These are phyloP conservation scores for Sussaba pulchella DNA, from an alignment of 2,888 invertebrate genomes.

Conservation along the genomic window DNA sequence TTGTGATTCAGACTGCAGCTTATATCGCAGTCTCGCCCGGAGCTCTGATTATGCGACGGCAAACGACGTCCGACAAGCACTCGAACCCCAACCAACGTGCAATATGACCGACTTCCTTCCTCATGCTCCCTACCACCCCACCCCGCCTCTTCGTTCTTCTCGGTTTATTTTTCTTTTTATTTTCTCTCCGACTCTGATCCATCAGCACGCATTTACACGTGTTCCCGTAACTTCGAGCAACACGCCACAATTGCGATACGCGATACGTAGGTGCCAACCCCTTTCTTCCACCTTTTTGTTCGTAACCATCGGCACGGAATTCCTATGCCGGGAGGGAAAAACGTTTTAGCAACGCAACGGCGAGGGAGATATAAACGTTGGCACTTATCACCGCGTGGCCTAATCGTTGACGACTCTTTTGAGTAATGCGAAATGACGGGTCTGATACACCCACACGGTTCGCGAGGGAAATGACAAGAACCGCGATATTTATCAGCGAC, in stretches of 20 bases:
- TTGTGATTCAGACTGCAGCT: not conserved
- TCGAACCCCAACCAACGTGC: conserved; percentile 54
- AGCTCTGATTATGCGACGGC: not conserved
- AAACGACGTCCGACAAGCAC: conserved; percentile 31
- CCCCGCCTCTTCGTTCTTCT: conserved; percentile 16
- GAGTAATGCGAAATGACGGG: too few species aligned
- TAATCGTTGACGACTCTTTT: not conserved
- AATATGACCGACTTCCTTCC: conserved; percentile 64
- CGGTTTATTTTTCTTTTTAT: conserved; percentile 26
- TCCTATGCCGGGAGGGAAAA: not conserved
- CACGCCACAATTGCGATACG: not conserved
- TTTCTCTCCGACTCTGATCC: not conserved
- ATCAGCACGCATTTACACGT: conserved; percentile 3
- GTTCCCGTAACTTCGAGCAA: not conserved
- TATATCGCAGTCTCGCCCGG: not conserved
- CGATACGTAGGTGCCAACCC: not conserved
- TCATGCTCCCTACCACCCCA: conserved; percentile 22
- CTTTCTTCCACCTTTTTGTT: not conserved
- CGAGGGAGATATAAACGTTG: conserved; percentile 7
- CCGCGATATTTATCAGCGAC: too few species aligned
- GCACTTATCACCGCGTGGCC: not conserved
- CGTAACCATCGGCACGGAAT: not conserved
- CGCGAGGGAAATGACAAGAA: too few species aligned
- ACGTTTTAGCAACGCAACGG: not conserved
- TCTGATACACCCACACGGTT: too few species aligned